Percentiles rank a stretch among this genome's conserved stretches.
Conservation (phyloP, 2,797 vertebrate species). For the Molothrus aeneus region DNA sequence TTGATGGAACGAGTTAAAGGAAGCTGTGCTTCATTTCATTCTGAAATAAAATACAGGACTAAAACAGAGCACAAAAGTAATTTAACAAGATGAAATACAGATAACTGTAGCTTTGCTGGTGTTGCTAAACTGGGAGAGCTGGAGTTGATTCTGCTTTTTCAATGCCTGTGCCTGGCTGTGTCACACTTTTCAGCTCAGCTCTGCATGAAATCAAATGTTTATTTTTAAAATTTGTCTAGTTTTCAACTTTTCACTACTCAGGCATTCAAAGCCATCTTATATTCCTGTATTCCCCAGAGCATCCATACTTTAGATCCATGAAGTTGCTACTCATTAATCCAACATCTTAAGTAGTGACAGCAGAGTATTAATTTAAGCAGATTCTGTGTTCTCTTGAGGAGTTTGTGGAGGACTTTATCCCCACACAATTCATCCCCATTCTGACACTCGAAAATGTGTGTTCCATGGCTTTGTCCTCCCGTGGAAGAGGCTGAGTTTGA, state of each 20-base stretch:
- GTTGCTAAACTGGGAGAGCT: not conserved
- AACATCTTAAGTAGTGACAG: not conserved
- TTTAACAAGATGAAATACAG: not conserved
- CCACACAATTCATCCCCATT: fast-evolving
- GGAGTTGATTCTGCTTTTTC: not conserved
- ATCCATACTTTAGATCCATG: not conserved
- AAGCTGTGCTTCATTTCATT: not conserved
- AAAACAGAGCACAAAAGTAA: not conserved
- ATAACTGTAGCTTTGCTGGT: not conserved
- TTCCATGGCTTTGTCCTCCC: not conserved
- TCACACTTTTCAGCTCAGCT: not conserved
- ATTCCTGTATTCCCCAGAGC: not conserved
- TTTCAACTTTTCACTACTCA: not conserved
- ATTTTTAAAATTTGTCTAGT: not conserved
- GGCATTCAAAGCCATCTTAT: not conserved
- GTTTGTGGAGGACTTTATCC: not conserved
- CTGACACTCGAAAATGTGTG: fast-evolving
- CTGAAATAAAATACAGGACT: not conserved
- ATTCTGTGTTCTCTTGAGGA: not conserved
- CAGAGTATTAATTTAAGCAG: not conserved
- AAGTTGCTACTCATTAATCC: not conserved
- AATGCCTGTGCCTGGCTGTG: not conserved
- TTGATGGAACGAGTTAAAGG: not conserved
- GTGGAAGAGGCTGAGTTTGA: not conserved
- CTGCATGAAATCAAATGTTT: not conserved